Conservation (phyloP, 2,888 invertebrate genomes). For the Brenthis daphne region DNA sequence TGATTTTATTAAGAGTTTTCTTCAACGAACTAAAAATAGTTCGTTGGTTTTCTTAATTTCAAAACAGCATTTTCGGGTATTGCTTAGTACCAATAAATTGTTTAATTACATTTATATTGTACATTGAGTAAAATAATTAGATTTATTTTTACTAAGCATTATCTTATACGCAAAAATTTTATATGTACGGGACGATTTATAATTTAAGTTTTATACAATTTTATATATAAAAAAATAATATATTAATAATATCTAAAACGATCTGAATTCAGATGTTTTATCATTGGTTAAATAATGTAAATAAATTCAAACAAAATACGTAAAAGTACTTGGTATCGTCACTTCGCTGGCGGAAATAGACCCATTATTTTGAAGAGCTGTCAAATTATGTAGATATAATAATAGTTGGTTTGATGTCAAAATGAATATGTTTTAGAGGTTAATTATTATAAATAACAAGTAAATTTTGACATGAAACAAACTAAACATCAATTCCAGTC, state of each 20-base stretch:
- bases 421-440: constrained; percentile 35
- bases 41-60: not conserved
- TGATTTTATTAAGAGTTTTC: too few relatives aligned
- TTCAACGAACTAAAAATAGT: too few relatives aligned
- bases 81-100: constrained; percentile 23
- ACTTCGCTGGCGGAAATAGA: constrained; percentile 12
- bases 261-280: constrained; percentile 17
- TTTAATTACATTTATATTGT: constrained; percentile 26
- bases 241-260: constrained; percentile 14
- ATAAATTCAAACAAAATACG: constrained; percentile 22
- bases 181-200: not conserved
- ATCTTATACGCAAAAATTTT: too few relatives aligned
- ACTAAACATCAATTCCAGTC: constrained; percentile 32
- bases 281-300: constrained; percentile 18
- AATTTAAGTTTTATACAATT: constrained; percentile 22
- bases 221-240: constrained; percentile 7
- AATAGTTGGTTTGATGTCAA: constrained; percentile 27
- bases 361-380: constrained; percentile 10
- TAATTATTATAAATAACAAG: constrained; percentile 40
- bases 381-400: constrained; percentile 16
- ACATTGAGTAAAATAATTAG: constrained; percentile 18
- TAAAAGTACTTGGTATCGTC: constrained; percentile 18
- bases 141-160: constrained; percentile 25
- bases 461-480: constrained; percentile 38
- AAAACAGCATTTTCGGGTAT: not conserved